These are phyloP conservation scores for Drosophila crucigera DNA, from an alignment of 2,888 invertebrate genomes.

Conservation along the genomic window DNA sequence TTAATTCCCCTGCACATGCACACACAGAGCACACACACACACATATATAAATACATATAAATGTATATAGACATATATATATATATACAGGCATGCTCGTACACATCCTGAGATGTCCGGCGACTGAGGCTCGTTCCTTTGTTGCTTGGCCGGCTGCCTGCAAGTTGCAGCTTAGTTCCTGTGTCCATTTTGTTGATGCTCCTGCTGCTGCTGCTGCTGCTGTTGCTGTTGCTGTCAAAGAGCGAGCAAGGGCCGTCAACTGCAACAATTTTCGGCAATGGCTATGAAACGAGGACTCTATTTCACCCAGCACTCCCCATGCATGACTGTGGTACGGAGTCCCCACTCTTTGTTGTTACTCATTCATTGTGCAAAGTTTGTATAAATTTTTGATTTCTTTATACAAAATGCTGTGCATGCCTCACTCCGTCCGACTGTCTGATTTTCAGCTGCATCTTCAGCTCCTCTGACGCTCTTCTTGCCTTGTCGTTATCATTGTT, in stretches of 20 bases:
- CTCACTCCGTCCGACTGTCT: conserved; percentile 52
- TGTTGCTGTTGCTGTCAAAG: conserved; percentile 54
- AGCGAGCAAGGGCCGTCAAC: conserved; percentile 43
- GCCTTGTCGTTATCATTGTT: conserved; percentile 22
- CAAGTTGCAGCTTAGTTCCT: conserved; percentile 53
- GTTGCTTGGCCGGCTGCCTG: conserved; percentile 34
- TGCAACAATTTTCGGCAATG: conserved; percentile 81
- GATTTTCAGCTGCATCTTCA: conserved; percentile 53
- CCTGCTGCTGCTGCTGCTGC: conserved; percentile 10
- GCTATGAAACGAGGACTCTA: conserved; percentile 64
- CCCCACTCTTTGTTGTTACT: conserved; percentile 71
- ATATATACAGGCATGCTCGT: conserved; percentile 9
- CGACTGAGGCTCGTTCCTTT: conserved; percentile 63
- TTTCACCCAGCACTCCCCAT: conserved; percentile 18
- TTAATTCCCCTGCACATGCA: conserved; percentile 71
- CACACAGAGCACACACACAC: conserved; percentile 23
- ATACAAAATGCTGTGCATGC: conserved; percentile 83
- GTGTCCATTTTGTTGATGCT: conserved; percentile 49
- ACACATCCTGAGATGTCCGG: conserved; percentile 69
- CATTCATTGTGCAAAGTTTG: conserved; percentile 81
- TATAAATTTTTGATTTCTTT: conserved; percentile 81
- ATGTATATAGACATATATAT: not conserved
- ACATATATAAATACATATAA: not conserved
- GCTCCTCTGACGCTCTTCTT: conserved; percentile 5
- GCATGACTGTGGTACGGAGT: conserved; percentile 18